phyloP scores from a whole-genome alignment of 1,140 invertebrate species.

The Diplogasteroides magnus region DNA sequence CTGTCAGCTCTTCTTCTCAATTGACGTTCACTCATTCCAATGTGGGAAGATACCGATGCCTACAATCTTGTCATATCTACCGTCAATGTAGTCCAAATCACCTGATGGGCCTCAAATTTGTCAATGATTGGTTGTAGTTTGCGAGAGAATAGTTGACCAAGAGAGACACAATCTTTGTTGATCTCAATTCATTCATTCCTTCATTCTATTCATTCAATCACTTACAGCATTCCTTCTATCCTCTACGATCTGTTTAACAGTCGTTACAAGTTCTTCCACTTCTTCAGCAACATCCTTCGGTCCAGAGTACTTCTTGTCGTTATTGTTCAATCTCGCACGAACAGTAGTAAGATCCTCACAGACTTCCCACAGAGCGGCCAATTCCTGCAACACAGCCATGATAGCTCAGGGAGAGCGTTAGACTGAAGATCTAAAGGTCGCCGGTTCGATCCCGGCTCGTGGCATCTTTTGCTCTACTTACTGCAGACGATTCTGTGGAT shows the following conservation, averaged over 20 bases:
- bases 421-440: not conserved
- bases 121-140: not conserved
- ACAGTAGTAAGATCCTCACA: not conserved
- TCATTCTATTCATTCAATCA: too few relatives aligned
- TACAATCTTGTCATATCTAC: not conserved
- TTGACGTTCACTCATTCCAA: conserved; percentile 10
- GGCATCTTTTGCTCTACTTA: not conserved
- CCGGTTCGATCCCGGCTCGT: not conserved
- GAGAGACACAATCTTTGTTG: not conserved
- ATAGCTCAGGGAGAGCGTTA: too few relatives aligned
- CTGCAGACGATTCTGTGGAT: not conserved
- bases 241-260: not conserved
- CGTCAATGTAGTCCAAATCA: not conserved
- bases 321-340: not conserved
- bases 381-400: not conserved
- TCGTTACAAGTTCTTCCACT: not conserved
- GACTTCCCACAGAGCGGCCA: not conserved
- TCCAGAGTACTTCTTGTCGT: not conserved
- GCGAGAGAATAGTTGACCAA: not conserved
- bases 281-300: not conserved
- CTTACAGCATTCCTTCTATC: not conserved
- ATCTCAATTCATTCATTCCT: too few relatives aligned
- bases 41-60: conserved; percentile 1
- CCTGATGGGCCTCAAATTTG: not conserved
- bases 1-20: not conserved